phyloP scores from a whole-genome alignment of 1,140 invertebrate genomes.

The Drosophila seguyi region DNA sequence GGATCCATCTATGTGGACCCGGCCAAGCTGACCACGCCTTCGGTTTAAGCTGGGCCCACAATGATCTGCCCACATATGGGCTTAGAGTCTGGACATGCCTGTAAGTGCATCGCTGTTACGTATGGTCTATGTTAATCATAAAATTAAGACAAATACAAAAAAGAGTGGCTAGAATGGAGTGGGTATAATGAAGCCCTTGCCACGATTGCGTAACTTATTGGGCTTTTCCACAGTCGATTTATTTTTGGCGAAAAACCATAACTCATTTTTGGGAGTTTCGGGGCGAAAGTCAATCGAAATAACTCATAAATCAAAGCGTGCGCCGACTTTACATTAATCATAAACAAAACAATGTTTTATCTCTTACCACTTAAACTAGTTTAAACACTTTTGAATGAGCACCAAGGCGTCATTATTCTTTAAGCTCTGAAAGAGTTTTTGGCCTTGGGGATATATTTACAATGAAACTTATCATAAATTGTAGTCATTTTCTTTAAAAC shows the following conservation, averaged over 20 bases:
- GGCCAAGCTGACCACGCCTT: constrained; percentile 27
- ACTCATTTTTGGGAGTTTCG: constrained; percentile 18
- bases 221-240: constrained; percentile 8
- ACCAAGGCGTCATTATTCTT: constrained; percentile 1
- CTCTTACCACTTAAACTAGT: neutral
- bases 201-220: neutral
- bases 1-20: constrained; percentile 16
- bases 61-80: constrained; percentile 18
- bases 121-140: constrained; percentile 43
- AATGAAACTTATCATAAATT: neutral
- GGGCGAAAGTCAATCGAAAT: constrained; percentile 33
- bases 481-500: neutral
- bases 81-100: constrained; percentile 8
- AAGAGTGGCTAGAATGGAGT: neutral
- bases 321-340: constrained; percentile 3
- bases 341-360: constrained; percentile 5
- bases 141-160: constrained; percentile 26
- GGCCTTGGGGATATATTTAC: neutral
- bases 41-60: constrained; percentile 18
- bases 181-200: constrained; percentile 3
- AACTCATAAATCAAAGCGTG: constrained; percentile 20
- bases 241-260: neutral
- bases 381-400: neutral
- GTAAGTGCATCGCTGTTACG: constrained; percentile 34
- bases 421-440: neutral